phyloP scores from a whole-genome alignment of 2,888 invertebrate species.

The Ophioninae sp. region DNA sequence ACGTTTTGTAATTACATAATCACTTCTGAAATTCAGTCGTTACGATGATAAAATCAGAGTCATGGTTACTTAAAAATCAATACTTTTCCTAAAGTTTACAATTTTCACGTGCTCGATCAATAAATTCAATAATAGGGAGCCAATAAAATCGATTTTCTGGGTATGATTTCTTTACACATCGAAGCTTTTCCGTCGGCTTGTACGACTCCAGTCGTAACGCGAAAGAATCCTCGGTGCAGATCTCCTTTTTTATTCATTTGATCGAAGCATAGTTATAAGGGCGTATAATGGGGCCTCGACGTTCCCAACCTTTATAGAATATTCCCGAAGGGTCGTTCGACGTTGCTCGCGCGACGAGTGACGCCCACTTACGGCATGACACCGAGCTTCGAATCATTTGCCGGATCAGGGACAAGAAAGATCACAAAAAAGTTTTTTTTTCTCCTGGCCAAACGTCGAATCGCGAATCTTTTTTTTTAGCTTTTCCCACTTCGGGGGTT shows the following conservation, averaged over 20 bases:
- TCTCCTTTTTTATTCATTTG: constrained; percentile 57
- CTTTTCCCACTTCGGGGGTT: constrained; percentile 47
- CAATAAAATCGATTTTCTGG: constrained; percentile 7
- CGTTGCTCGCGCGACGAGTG: constrained; percentile 48
- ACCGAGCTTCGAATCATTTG: constrained; percentile 56
- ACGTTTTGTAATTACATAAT: constrained; percentile 48
- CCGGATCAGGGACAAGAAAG: constrained; percentile 26
- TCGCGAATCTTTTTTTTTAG: constrained; percentile 29
- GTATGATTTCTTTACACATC: constrained; percentile 36
- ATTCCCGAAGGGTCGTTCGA: constrained; percentile 52
- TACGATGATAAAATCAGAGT: neutral
- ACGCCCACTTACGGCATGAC: constrained; percentile 61
- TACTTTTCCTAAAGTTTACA: constrained; percentile 11
- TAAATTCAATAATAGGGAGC: neutral
- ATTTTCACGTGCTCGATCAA: constrained; percentile 4
- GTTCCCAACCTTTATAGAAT: constrained; percentile 31
- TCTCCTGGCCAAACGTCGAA: constrained; percentile 9
- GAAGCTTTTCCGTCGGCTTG: constrained; percentile 72
- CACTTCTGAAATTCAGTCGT: neutral
- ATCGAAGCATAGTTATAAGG: constrained; percentile 43
- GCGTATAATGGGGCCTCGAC: constrained; percentile 17
- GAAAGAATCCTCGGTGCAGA: constrained; percentile 27
- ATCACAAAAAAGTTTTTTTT: constrained; percentile 35
- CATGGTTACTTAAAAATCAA: constrained; percentile 6
- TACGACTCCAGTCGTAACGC: neutral